Evolutionary conservation across 2,888 invertebrate species (phyloP).

Genomic region (Tipula unca): DNA sequence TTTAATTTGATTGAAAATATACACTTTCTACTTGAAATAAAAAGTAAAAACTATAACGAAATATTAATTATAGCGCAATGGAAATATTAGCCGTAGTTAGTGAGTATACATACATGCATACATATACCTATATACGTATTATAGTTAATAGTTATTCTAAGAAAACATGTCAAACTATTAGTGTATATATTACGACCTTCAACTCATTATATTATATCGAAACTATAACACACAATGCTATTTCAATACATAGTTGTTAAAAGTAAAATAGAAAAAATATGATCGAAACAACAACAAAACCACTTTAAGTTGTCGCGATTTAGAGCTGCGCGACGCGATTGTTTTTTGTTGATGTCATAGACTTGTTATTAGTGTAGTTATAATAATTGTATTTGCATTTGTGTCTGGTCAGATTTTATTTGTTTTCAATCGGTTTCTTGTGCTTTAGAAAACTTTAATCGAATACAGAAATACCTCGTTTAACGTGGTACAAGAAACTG

Average conservation of each 20-base stretch:
- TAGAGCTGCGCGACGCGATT: background rate
- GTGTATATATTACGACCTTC: background rate
- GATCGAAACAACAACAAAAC: background rate
- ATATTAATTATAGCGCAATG: background rate
- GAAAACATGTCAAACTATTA: background rate
- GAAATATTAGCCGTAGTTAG: background rate
- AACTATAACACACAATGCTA: background rate
- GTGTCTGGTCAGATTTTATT: background rate
- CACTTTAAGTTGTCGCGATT: background rate
- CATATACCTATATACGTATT: no score
- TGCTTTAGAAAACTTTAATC: background rate
- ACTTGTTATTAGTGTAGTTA: background rate
- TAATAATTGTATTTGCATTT: background rate
- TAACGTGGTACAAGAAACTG: background rate
- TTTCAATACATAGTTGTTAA: background rate
- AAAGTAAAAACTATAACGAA: background rate
- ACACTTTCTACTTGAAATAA: background rate
- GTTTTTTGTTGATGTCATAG: background rate
- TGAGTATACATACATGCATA: no score
- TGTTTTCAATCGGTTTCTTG: background rate
- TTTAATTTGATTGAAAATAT: background rate
- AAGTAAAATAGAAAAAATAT: background rate
- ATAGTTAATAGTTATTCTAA: background rate
- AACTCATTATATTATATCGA: background rate
- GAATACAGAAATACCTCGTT: background rate